phyloP scores from a whole-genome alignment of 2,797 vertebrate genomes.

The Philypnodon macrostomus region DNA sequence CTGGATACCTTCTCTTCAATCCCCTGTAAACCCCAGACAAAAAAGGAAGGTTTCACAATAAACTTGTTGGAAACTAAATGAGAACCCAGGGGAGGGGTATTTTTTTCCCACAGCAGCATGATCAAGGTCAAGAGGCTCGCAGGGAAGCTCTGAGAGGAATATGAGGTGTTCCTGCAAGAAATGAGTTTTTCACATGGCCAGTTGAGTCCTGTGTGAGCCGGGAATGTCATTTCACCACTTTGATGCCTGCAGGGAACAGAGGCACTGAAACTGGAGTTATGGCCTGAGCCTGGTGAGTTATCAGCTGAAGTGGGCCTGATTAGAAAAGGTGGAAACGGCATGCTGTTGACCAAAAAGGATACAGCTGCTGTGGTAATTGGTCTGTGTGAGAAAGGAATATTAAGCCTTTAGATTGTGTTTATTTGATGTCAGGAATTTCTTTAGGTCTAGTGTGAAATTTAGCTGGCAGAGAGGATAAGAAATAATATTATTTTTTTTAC shows the following conservation, averaged over 20 bases:
- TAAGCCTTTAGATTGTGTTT: neutral
- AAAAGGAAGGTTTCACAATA: constrained; percentile 10
- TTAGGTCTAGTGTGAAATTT: no score
- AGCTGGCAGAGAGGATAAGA: no score
- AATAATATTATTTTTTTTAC: no score
- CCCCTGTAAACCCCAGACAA: neutral
- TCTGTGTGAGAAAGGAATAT: constrained; percentile 1
- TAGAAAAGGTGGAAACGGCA: constrained; percentile 10
- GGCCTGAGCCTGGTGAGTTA: constrained; percentile 22
- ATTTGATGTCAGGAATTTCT: no score
- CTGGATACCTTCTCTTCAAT: neutral
- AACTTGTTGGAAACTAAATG: constrained; percentile 20
- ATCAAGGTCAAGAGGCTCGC: constrained; percentile 44
- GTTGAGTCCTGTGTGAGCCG: constrained; percentile 42
- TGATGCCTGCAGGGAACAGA: constrained; percentile 36
- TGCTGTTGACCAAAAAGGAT: constrained; percentile 12
- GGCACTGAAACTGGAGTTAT: constrained; percentile 21
- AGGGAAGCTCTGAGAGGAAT: constrained; percentile 28
- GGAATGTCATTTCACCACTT: constrained; percentile 49
- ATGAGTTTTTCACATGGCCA: constrained; percentile 54
- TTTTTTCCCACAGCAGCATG: constrained; percentile 25
- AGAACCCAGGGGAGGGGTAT: constrained; percentile 10
- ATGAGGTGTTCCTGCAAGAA: constrained; percentile 51
- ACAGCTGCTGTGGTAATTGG: neutral
- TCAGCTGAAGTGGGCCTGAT: constrained; percentile 18